Evolutionary conservation across 53 echinoderm and acorn worm species (phyloP).

Genomic region (Mesocentrotus franciscanus): DNA sequence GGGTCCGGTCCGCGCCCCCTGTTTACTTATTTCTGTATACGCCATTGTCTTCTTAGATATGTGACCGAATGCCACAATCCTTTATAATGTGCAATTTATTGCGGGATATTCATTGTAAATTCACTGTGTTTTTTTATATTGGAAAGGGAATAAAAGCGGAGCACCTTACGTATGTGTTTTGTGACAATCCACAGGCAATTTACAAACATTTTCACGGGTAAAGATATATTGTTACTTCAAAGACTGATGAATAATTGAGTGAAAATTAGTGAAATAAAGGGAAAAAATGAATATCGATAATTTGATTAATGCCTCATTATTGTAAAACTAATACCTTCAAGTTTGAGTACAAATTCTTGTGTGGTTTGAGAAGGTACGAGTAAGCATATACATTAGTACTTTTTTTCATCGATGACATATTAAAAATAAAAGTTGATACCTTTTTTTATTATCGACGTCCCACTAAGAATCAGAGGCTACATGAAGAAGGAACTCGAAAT

Average conservation of each 20-base stretch:
- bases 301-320: background rate
- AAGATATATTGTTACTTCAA: background rate
- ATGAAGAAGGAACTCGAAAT: background rate
- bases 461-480: background rate
- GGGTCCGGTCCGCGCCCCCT: background rate
- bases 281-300: background rate
- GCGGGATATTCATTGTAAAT: background rate
- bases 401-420: background rate
- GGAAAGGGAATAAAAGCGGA: background rate
- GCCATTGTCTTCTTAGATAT: background rate
- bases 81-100: background rate
- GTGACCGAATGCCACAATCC: background rate
- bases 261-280: background rate
- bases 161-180: background rate
- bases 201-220: background rate
- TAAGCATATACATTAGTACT: too few relatives aligned
- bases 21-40: background rate
- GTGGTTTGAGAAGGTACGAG: background rate
- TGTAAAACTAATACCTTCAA: background rate
- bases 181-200: background rate
- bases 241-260: background rate
- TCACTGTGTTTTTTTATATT: background rate
- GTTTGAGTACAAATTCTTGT: background rate
- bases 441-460: background rate
- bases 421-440: background rate